These are phyloP conservation scores for Acanthiza pusilla DNA, from an alignment of 2,797 vertebrate genomes.

Conservation along the genomic window DNA sequence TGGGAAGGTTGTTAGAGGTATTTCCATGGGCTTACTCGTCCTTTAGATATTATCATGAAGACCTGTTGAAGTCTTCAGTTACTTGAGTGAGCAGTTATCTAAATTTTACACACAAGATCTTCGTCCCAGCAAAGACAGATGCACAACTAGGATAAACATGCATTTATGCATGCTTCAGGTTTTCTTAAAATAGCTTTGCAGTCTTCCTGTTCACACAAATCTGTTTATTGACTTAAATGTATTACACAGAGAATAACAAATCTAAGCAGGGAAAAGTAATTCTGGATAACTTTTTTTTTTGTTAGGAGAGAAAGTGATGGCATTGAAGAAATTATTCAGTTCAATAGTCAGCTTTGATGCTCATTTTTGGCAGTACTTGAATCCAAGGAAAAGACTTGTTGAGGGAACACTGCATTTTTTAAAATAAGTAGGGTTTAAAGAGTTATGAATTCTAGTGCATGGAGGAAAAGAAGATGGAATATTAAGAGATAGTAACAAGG, in stretches of 20 bases:
- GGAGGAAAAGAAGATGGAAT: not conserved
- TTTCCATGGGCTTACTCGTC: not conserved
- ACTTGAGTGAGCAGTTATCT: not conserved
- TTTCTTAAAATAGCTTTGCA: not conserved
- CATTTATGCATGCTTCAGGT: not conserved
- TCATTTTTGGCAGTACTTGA: not conserved
- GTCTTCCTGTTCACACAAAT: not conserved
- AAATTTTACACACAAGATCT: not conserved
- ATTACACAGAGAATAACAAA: not conserved
- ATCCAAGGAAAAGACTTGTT: not conserved
- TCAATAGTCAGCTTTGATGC: not conserved
- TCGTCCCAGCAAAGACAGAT: not conserved
- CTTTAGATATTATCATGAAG: not conserved
- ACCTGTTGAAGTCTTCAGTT: not conserved
- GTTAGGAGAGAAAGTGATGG: not conserved
- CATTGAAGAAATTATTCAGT: not conserved
- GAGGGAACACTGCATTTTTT: not conserved
- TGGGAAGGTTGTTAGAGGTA: not conserved
- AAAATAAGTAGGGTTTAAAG: not conserved
- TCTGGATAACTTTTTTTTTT: not conserved
- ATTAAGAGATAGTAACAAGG: not conserved
- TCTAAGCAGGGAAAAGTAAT: not conserved
- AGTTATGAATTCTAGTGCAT: not conserved
- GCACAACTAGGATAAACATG: not conserved
- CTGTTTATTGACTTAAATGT: not conserved